Evolutionary conservation across 1,140 invertebrate genomes (phyloP).

Genomic region (Drosophila nigromelanica): DNA sequence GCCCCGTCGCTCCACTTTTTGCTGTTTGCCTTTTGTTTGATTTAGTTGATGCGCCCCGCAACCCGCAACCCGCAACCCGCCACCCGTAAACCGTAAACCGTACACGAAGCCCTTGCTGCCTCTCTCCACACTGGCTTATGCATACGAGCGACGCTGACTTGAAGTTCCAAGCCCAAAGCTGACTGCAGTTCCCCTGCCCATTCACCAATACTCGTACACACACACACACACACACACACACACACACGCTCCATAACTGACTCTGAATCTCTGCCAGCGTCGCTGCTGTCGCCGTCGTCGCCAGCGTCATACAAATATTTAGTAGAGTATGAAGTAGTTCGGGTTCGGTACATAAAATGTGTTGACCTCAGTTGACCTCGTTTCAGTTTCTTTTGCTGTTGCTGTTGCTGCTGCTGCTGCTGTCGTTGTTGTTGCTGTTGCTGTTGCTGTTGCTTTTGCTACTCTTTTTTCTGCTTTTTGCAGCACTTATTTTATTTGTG

Average conservation of each 20-base stretch:
- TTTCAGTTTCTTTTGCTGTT: constrained; percentile 70
- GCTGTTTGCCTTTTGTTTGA: constrained; percentile 78
- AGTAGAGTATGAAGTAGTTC: constrained; percentile 83
- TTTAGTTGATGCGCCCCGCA: constrained; percentile 66
- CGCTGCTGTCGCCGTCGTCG: constrained; percentile 22
- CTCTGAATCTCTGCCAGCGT: constrained; percentile 56
- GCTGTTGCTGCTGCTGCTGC: constrained; percentile 1
- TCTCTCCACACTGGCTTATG: constrained; percentile 23
- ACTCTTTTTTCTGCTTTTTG: constrained; percentile 60
- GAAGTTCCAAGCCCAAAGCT: constrained; percentile 61
- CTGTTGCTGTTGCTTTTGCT: constrained; percentile 6
- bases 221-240: constrained; percentile 43
- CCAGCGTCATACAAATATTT: constrained; percentile 79
- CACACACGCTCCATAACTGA: constrained; percentile 60
- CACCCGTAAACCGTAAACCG: not conserved
- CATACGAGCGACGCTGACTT: constrained; percentile 56
- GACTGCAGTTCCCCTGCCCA: constrained; percentile 66
- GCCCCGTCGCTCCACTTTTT: constrained; percentile 39
- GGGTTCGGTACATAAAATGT: constrained; percentile 80
- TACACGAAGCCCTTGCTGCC: not conserved
- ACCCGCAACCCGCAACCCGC: not conserved
- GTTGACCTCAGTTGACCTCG: constrained; percentile 82
- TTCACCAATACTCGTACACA: constrained; percentile 36
- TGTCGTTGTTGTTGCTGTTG: not conserved
- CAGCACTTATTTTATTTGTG: constrained; percentile 77